Base-by-base conservation (phyloP, 92 coral and sea anemone species). In the Paragorgia papillata region DNA sequence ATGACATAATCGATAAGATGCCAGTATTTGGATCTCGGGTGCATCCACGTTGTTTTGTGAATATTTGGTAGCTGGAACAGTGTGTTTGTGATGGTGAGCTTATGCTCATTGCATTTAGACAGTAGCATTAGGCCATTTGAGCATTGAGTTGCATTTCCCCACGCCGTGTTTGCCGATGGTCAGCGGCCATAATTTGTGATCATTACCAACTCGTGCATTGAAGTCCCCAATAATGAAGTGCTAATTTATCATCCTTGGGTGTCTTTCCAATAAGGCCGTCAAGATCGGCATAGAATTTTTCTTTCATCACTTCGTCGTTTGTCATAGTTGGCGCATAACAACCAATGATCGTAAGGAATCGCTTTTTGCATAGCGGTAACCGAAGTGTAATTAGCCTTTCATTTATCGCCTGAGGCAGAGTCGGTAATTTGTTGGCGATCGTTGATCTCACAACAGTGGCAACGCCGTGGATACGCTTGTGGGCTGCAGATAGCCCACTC, bases 281-380 rank as follows among this genome's bases (percentile, higher is more conserved):
- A 0, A 81, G 80, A 8, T 76, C 74, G 7, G 64, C 82, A n/a
- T 81, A 88, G 67, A 84, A 84, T 19, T 21, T 75, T 30, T 88
- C 86, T 46, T 75, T 88, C 40, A 33, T n/a, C n/a, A n/a, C n/a
- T n/a, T n/a, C n/a, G n/a, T n/a, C n/a, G n/a, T n/a, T n/a, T n/a
- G n/a, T n/a, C 88, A 88, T 88, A 9, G 88, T 84, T 6, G 91
- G 84, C 13, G 81, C 86, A 53, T 88, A 82, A 22, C 69, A 83
- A 69, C 85, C 79, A 21, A 87, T 79, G 25, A 85, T 51, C 18
- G 89, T 81, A n/a, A n/a, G n/a, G n/a, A n/a, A n/a, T n/a, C n/a
- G n/a, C n/a, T n/a, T n/a, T n/a, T n/a, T n/a, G n/a, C n/a, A n/a
- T n/a, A n/a, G n/a, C n/a, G n/a, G n/a, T n/a, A n/a, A n/a, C n/a